Evolutionary conservation across 2,888 invertebrate species (phyloP).

Genomic region (Rhimphoctona megacephalus): DNA sequence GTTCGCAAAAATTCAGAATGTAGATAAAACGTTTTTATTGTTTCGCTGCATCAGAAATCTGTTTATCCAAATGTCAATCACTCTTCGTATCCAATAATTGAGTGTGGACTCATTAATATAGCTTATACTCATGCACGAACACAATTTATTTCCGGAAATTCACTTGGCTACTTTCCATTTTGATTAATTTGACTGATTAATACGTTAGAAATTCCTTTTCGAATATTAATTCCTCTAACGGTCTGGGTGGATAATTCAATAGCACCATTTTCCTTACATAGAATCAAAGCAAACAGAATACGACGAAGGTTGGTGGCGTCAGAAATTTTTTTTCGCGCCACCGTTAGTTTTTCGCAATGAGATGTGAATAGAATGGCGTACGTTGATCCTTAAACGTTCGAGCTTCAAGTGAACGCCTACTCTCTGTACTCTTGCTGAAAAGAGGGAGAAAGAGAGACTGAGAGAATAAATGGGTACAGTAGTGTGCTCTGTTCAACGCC

Average conservation of each 20-base stretch:
- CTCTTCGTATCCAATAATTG: background rate
- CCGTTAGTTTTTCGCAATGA: constrained; percentile 30
- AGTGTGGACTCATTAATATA: background rate
- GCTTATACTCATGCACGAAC: background rate
- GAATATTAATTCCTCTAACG: background rate
- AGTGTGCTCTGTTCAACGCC: constrained; percentile 67
- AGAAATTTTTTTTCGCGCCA: background rate
- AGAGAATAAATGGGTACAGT: background rate
- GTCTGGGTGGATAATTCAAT: background rate
- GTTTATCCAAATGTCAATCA: background rate
- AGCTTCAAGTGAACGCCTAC: constrained; percentile 60
- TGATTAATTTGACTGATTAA: background rate
- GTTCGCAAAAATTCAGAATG: background rate
- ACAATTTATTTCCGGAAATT: background rate
- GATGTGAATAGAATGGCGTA: constrained; percentile 73
- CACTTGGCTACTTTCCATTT: background rate
- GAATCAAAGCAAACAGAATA: background rate
- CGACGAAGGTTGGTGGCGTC: background rate
- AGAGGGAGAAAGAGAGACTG: background rate
- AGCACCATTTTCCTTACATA: background rate
- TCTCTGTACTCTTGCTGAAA: constrained; percentile 62
- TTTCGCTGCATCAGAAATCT: background rate
- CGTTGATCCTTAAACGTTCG: constrained; percentile 47
- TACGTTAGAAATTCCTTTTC: background rate
- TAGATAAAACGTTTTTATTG: background rate